Percentiles rank a stretch among this genome's conserved stretches.
These are phyloP conservation scores for Toxostoma redivivum DNA, from an alignment of 2,113 vertebrate species.

Conservation along the genomic window DNA sequence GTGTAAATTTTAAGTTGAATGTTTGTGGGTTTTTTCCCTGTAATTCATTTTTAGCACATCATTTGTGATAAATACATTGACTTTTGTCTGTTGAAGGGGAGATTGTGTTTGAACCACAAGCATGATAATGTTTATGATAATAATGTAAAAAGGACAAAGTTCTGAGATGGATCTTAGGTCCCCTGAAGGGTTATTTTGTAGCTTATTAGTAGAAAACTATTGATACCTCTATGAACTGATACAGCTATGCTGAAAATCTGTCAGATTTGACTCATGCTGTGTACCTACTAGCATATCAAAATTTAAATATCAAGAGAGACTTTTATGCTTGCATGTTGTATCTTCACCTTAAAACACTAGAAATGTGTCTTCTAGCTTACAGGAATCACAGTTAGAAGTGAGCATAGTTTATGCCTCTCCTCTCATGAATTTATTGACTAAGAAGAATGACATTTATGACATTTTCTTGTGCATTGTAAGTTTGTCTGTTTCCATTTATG, in stretches of 20 bases:
- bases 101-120: not conserved
- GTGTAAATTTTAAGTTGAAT: not conserved
- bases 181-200: not conserved
- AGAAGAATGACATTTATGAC: no score
- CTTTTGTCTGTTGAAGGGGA: not conserved
- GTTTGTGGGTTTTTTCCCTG: not conserved
- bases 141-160: not conserved
- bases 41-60: not conserved
- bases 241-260: not conserved
- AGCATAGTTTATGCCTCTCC: not conserved
- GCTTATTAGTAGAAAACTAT: not conserved
- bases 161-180: not conserved
- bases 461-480: not conserved
- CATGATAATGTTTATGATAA: not conserved
- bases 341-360: not conserved
- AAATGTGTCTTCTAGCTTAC: not conserved
- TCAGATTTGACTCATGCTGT: not conserved
- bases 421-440: not conserved
- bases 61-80: conserved; percentile 2
- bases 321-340: not conserved
- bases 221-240: not conserved
- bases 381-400: not conserved
- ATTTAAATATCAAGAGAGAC: conserved; percentile 6
- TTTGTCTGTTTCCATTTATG: not conserved
- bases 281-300: not conserved